Evolutionary conservation across 92 coral and sea anemone species (phyloP).

Genomic region (Diadumene lineata): DNA sequence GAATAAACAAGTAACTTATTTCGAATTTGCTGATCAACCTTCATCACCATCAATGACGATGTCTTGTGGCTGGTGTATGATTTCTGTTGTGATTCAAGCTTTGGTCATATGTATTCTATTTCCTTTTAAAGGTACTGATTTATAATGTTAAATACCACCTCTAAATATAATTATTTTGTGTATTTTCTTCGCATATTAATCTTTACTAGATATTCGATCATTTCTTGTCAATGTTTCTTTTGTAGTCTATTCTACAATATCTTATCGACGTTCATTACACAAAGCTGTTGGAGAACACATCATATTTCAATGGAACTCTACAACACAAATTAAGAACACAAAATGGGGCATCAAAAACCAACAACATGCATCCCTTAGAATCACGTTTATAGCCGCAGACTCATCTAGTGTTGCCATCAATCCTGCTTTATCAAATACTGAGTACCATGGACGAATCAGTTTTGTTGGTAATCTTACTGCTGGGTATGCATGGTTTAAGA

Average conservation of each 20-base stretch:
- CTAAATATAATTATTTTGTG: too few relatives aligned
- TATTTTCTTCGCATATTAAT: neutral
- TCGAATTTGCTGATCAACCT: neutral
- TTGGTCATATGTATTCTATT: neutral
- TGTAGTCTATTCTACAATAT: neutral
- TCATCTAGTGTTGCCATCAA: neutral
- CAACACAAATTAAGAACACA: neutral
- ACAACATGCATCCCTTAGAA: neutral
- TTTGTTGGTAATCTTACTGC: neutral
- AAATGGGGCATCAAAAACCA: neutral
- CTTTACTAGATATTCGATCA: neutral
- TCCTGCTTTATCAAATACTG: neutral
- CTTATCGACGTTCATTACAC: neutral
- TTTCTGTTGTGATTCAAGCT: neutral
- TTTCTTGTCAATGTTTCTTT: neutral
- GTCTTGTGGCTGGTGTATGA: neutral
- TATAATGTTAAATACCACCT: neutral
- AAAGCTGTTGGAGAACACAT: neutral
- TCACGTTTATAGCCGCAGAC: neutral
- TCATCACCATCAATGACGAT: neutral
- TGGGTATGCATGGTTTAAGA: conserved; percentile 1
- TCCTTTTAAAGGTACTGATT: neutral
- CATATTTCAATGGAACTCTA: neutral
- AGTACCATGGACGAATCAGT: neutral
- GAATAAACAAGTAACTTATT: neutral